phyloP scores from a whole-genome alignment of 2,113 vertebrate species.

The Phoenicopterus ruber region DNA sequence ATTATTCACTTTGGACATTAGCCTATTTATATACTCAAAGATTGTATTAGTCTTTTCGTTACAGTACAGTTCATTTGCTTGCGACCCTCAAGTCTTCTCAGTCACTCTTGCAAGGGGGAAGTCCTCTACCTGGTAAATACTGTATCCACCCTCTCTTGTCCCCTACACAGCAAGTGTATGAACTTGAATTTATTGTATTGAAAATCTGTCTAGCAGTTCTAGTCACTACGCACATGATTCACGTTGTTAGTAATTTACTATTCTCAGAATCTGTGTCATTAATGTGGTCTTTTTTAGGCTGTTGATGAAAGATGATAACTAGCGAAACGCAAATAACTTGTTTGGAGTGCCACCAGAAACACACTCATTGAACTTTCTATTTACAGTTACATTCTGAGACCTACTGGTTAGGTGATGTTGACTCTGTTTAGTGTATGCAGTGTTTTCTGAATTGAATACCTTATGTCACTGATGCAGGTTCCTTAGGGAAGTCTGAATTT shows the following conservation, averaged over 20 bases:
- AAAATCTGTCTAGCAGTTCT: not conserved
- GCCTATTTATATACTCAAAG: not conserved
- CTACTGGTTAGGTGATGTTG: not conserved
- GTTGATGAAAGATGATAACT: not conserved
- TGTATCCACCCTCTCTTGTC: not conserved
- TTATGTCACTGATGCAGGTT: not conserved
- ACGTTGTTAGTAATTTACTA: not conserved
- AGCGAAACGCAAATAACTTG: not conserved
- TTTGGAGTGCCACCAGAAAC: not conserved
- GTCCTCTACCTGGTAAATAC: not conserved
- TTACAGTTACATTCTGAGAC: not conserved
- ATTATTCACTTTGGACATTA: not conserved
- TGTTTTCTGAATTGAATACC: not conserved
- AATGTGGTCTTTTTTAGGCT: not conserved
- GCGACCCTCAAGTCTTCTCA: not conserved
- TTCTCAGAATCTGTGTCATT: not conserved
- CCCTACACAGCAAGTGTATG: not conserved
- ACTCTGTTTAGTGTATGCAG: not conserved
- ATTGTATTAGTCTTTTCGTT: not conserved
- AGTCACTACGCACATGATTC: not conserved
- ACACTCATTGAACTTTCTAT: not conserved
- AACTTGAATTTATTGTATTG: not conserved
- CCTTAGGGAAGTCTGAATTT: not conserved
- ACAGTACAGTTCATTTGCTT: not conserved
- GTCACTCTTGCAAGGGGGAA: fast-evolving